phyloP scores from a whole-genome alignment of 2,888 invertebrate genomes.

The Chironomus tentans region DNA sequence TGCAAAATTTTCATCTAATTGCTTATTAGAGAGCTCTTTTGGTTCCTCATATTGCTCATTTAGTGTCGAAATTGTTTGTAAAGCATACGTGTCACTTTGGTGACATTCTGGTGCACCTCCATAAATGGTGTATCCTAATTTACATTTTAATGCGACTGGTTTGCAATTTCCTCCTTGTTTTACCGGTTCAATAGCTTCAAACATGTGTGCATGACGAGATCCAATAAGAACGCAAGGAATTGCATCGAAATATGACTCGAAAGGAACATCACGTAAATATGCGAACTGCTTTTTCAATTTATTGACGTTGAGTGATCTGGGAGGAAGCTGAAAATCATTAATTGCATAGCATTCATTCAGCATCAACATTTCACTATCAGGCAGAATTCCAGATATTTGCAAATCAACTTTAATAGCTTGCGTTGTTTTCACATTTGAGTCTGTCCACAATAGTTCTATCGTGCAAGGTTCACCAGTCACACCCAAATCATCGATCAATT shows the following conservation, averaged over 20 bases:
- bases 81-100: not conserved
- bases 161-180: not conserved
- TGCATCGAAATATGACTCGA: not conserved
- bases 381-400: not conserved
- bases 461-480: not conserved
- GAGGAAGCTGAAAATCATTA: not conserved
- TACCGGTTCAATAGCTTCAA: not conserved
- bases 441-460: not conserved
- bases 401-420: not conserved
- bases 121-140: slow-evolving; percentile 10
- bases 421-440: not conserved
- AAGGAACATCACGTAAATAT: not conserved
- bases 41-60: not conserved
- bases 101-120: not conserved
- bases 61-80: not conserved
- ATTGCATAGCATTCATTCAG: not conserved
- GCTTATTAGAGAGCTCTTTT: not conserved
- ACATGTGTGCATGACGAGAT: not conserved
- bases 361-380: not conserved
- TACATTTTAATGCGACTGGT: slow-evolving; percentile 5
- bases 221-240: not conserved
- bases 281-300: not conserved
- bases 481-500: not conserved
- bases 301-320: not conserved
- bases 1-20: slow-evolving; percentile 17